phyloP scores from a whole-genome alignment of 2,797 vertebrate genomes.

The Melopsittacus undulatus region DNA sequence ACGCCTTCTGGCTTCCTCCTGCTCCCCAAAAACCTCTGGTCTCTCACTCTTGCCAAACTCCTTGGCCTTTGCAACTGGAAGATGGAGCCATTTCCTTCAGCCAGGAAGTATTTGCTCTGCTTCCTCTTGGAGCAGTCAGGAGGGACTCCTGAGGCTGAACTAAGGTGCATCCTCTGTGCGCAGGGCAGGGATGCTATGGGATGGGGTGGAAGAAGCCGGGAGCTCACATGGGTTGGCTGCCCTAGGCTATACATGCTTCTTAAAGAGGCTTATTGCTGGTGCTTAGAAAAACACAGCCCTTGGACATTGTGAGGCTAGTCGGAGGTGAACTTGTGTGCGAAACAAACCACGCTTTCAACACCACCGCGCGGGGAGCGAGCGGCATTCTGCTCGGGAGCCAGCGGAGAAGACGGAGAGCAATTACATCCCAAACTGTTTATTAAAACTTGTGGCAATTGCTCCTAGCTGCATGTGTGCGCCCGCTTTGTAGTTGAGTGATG shows the following conservation, averaged over 20 bases:
- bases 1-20: background rate
- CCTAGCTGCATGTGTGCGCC: background rate
- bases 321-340: conserved; percentile 3
- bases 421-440: conserved; percentile 47
- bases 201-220: accelerated
- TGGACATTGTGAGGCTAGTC: background rate
- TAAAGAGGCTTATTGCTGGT: conserved; percentile 3
- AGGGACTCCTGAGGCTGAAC: background rate
- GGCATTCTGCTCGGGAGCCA: background rate
- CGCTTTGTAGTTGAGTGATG: conserved; percentile 53
- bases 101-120: background rate
- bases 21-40: background rate
- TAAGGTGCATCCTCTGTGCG: accelerated
- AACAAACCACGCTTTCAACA: conserved; percentile 56
- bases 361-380: background rate
- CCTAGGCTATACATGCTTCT: background rate
- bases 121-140: background rate
- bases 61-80: conserved; percentile 29
- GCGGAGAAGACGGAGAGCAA: background rate
- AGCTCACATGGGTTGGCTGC: accelerated
- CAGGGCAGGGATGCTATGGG: accelerated
- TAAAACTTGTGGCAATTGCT: conserved; percentile 65
- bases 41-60: background rate
- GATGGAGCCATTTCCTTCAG: background rate
- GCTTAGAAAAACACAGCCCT: conserved; percentile 9